A percentile compares a stretch with the other conserved stretches of the same genome.
Conservation (phyloP, 2,888 invertebrate genomes). For the Dexiosoma caninum region DNA sequence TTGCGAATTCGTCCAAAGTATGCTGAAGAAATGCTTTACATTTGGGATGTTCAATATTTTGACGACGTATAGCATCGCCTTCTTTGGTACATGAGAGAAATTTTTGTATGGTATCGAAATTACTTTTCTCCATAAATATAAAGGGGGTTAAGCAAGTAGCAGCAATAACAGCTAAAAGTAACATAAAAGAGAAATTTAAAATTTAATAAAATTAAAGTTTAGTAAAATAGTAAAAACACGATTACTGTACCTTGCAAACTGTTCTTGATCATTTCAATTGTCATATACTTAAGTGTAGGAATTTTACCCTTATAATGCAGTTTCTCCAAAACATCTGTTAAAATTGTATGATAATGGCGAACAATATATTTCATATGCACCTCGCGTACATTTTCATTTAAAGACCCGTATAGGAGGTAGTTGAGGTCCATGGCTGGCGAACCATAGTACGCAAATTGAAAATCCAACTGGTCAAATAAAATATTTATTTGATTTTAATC, state of each 20-base stretch:
- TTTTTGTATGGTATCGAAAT: slow-evolving; percentile 71
- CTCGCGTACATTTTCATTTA: slow-evolving; percentile 76
- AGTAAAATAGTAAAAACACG: too few relatives aligned
- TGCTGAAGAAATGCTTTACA: slow-evolving; percentile 74
- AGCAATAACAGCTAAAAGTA: slow-evolving; percentile 74
- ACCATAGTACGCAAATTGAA: slow-evolving; percentile 75
- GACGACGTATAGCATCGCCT: slow-evolving; percentile 72
- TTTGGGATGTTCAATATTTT: slow-evolving; percentile 75
- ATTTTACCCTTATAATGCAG: slow-evolving; percentile 72
- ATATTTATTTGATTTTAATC: background rate
- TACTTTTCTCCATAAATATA: slow-evolving; percentile 73
- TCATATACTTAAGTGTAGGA: slow-evolving; percentile 75
- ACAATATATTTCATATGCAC: slow-evolving; percentile 74
- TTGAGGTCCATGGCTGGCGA: slow-evolving; percentile 76
- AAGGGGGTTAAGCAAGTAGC: slow-evolving; percentile 76
- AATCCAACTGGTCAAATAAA: slow-evolving; percentile 71
- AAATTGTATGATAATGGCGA: slow-evolving; percentile 72
- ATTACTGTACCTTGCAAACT: slow-evolving; percentile 77
- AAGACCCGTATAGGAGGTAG: slow-evolving; percentile 75
- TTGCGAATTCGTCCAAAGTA: slow-evolving; percentile 75
- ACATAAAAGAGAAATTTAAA: background rate
- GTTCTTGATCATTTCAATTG: slow-evolving; percentile 74
- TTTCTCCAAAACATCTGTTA: slow-evolving; percentile 72
- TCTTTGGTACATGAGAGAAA: slow-evolving; percentile 72
- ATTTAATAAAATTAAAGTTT: background rate